These are phyloP conservation scores for Echinops telfairi DNA, from an alignment of 2,113 vertebrate species.

Conservation along the genomic window DNA sequence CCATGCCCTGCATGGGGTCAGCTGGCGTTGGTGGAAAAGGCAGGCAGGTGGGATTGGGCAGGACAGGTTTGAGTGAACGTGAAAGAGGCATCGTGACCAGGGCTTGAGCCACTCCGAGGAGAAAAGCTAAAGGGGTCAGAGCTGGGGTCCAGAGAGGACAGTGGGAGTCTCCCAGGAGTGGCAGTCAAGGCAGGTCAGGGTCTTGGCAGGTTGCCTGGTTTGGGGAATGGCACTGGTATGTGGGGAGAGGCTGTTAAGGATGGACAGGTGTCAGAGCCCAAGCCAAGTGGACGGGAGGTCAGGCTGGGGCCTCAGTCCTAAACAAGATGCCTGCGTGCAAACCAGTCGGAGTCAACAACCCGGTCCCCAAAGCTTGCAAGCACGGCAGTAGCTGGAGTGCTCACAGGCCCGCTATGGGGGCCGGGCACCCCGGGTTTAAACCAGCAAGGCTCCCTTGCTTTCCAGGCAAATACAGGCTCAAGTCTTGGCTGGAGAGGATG, in stretches of 20 bases:
- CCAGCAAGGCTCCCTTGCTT: background rate
- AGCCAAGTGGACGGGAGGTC: conserved; percentile 75
- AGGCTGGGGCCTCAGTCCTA: conserved; percentile 44
- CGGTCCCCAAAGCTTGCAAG: too few relatives aligned
- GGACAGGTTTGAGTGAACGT: background rate
- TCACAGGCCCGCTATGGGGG: background rate
- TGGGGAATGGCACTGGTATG: conserved; percentile 46
- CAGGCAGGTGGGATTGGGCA: background rate
- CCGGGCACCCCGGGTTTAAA: background rate
- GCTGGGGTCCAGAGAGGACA: background rate
- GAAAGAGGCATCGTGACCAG: background rate
- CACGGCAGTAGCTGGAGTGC: background rate
- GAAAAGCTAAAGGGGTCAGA: background rate
- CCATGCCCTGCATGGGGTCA: background rate
- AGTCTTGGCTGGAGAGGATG: background rate
- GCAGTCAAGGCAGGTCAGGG: conserved; percentile 71
- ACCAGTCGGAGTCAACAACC: conserved; percentile 13
- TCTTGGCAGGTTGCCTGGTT: conserved; percentile 50
- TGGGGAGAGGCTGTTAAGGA: conserved; percentile 38
- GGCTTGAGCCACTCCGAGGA: background rate
- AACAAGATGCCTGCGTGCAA: conserved; percentile 21
- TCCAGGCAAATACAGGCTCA: background rate
- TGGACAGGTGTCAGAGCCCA: conserved; percentile 70
- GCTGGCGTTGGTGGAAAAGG: background rate
- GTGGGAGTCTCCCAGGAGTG: background rate